Evolutionary conservation across 2,888 invertebrate genomes (phyloP), one percentile per base, ranked within the genome.

Genomic region (Stenodema calcarata): DNA sequence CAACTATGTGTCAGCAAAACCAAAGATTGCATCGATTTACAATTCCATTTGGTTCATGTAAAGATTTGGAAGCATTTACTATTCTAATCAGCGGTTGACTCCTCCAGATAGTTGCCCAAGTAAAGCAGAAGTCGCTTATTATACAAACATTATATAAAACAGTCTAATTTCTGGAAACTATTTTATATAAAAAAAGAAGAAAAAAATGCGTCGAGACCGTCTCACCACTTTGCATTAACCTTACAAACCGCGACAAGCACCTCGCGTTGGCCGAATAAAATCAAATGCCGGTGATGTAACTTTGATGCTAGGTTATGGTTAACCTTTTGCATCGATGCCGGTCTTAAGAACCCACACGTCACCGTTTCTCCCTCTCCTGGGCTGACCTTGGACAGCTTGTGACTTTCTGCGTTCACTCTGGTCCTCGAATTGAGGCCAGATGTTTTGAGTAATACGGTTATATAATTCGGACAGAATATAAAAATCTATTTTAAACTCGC

Each of bases 371-470:
- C 23, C 62, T 9, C 12, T 23, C 23, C 3, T 16, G 62, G 23
- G 18, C 3, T 62, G 18, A 62, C 54, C 54, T 54, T 54, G 54
- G 1, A 54, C 62, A 62, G 12, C 27, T 62, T 62, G 23, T 23
- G 62, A 62, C 62, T 62, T 62, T 62, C 23, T 62, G 62, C 62
- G 23, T 23, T 62, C 9, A 7, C 62, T 62, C 18, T 11, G 18
- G 18, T 23, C 62, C 23, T 23, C 23, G 44, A 78, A 78, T 78
- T 27, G 78, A 42, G 78, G 78, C 44, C 78, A 44, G 44, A 27
- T 44, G 23, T 78, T 76, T 76, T n/a, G 41, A 76, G 76, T 76
- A 78, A 18, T 78, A 41, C 18, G 44, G 42, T 44, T 78, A 78
- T 78, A 78, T 78, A 78, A 78, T 27, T 3, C 12, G 27, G 9